These are phyloP conservation scores for Shinisaurus crocodilurus DNA, from an alignment of 2,113 vertebrate species.

Conservation along the genomic window DNA sequence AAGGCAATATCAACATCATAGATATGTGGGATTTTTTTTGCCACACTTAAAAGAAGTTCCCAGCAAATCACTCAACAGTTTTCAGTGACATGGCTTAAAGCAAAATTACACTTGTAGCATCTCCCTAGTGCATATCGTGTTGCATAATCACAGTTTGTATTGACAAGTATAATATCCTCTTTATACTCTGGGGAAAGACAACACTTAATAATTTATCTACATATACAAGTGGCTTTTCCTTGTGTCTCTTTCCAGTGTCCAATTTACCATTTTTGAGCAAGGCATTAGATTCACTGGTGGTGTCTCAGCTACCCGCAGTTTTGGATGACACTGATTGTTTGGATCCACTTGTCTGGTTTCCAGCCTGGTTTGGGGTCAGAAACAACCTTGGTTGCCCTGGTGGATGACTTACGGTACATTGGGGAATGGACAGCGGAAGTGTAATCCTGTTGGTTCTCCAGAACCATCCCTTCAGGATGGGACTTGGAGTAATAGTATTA, in stretches of 20 bases:
- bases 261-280: background rate
- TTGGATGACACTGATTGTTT: no score
- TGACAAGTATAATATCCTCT: background rate
- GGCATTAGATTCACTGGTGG: no score
- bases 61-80: background rate
- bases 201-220: background rate
- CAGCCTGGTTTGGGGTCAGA: no score
- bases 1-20: slow-evolving; percentile 14
- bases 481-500: no score
- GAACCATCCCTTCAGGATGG: no score
- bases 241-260: no score
- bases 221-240: background rate
- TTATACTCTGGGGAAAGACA: background rate
- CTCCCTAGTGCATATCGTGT: background rate
- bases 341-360: no score
- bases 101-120: background rate
- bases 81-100: background rate
- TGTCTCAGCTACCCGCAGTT: no score
- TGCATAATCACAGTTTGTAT: background rate
- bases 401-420: no score
- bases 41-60: background rate
- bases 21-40: background rate
- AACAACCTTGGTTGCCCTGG: no score
- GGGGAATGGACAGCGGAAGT: no score
- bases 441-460: no score